Evolutionary conservation across 1,140 invertebrate species (phyloP), one percentile per base, ranked within the genome.

Genomic region (Thaumatotibia leucotreta): DNA sequence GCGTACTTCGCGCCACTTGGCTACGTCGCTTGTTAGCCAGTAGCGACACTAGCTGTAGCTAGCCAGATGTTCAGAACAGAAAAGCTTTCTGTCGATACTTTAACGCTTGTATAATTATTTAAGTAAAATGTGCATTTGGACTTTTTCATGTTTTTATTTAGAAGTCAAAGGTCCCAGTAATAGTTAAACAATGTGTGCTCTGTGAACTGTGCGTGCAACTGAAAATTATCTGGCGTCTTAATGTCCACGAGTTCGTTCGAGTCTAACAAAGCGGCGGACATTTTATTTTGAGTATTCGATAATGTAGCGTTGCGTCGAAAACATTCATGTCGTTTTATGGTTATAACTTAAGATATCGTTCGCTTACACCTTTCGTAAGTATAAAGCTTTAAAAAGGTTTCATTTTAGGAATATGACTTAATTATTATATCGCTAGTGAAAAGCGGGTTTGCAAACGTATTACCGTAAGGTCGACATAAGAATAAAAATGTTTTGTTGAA

Each of bases 201-300:
- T 64, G 72, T 79, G 81, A 81, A 82, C 76, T 78, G 84, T 88
- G 82, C 69, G 72, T 83, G 75, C 80, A 80, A 76, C 75, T 75
- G 69, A 84, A 86, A 86, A 74, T 86, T 87, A 86, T 89, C 81
- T 82, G 83, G 83, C 83, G 84, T 88, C 83, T 86, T 82, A 83
- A 86, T 91, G 86, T 91, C 90, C 87, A 91, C 89, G 87, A 91
- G 88, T 91, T 91, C 88, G 89, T 79, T 91, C 84, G 88, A 85
- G 83, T 89, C 88, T 89, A 90, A 91, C 90, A 90, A 89, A 91
- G 90, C 90, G 90, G 90, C 90, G 89, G 90, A 91, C 90, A 91
- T 91, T 91, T 91, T 91, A 91, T 91, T 91, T 91, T 90, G 88
- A 91, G 88, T 91, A 91, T 86, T 91, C 87, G 88, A 91, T 89